Percentiles rank a stretch among this genome's conserved stretches.
Evolutionary conservation across 2,113 vertebrate genomes (phyloP).

Genomic region (Eidolon helvum): DNA sequence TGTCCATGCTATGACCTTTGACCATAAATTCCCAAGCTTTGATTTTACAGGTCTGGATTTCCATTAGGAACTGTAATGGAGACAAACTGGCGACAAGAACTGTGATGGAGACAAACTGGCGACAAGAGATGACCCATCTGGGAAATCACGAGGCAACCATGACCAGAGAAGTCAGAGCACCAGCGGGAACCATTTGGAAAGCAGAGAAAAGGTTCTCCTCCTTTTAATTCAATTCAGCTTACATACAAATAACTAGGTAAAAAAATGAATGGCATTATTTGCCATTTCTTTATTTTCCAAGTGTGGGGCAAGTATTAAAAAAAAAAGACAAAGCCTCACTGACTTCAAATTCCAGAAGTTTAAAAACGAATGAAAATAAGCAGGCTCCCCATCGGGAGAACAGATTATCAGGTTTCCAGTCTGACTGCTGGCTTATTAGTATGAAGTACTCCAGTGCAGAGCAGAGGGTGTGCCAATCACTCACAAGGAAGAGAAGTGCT

Average conservation of each 20-base stretch:
- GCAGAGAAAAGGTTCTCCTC: neutral
- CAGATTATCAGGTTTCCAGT: neutral
- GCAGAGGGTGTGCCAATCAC: neutral
- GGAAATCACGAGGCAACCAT: neutral
- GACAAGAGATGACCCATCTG: slow-evolving; percentile 36
- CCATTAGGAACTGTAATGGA: neutral
- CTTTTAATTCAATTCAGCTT: neutral
- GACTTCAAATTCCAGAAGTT: neutral
- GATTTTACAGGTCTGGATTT: neutral
- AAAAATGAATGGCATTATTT: neutral
- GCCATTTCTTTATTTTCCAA: slow-evolving; percentile 23
- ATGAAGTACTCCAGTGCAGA: neutral
- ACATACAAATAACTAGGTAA: neutral
- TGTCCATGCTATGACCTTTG: neutral
- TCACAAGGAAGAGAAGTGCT: neutral
- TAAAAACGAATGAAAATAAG: neutral
- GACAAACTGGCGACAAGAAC: slow-evolving; percentile 29
- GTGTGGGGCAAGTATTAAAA: neutral
- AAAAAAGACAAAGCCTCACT: neutral
- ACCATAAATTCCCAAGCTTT: slow-evolving; percentile 18
- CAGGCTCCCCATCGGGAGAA: neutral
- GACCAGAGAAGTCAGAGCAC: neutral
- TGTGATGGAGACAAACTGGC: neutral
- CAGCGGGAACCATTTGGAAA: neutral
- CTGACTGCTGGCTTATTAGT: neutral